Conservation (phyloP, 2,888 invertebrate genomes). For the Tortricodes alternella region DNA sequence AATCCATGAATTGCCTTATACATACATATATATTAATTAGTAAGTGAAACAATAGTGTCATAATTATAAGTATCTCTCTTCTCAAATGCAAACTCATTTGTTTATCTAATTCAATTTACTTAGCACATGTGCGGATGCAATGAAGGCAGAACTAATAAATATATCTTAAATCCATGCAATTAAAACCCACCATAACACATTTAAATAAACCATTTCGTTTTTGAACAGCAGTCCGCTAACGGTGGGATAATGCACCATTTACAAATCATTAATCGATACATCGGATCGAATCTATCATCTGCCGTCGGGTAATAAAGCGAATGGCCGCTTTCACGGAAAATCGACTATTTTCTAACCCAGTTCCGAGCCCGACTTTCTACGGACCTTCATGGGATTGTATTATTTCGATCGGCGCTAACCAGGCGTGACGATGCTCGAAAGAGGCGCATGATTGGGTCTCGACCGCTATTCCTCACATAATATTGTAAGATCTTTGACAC, state of each 20-base stretch:
- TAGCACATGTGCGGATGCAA: too few species aligned
- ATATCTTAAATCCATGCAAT: too few species aligned
- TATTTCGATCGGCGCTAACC: slow-evolving; percentile 20
- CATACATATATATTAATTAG: too few species aligned
- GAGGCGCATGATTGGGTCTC: slow-evolving; percentile 3
- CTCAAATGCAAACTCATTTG: too few species aligned
- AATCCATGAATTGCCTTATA: too few species aligned
- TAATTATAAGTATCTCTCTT: too few species aligned
- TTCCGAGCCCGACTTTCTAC: slow-evolving; percentile 50
- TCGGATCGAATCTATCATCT: slow-evolving; percentile 23
- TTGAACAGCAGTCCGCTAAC: slow-evolving; percentile 12
- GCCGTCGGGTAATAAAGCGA: slow-evolving; percentile 30
- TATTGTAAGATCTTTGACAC: too few species aligned
- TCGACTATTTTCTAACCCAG: slow-evolving; percentile 45
- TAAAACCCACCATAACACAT: slow-evolving; percentile 4
- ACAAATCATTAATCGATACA: slow-evolving; percentile 26
- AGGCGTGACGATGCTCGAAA: slow-evolving; percentile 17
- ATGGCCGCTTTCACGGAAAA: slow-evolving; percentile 54
- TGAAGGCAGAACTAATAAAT: too few species aligned
- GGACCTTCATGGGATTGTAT: slow-evolving; percentile 39
- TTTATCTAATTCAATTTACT: too few species aligned
- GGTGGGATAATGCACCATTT: slow-evolving; percentile 16
- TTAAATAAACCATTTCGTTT: not conserved
- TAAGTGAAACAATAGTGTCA: too few species aligned
- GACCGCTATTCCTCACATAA: too few species aligned